Percentiles rank a stretch among this genome's conserved stretches.
These are phyloP conservation scores for Plecotus auritus DNA, from an alignment of 2,113 vertebrate genomes.

Conservation along the genomic window DNA sequence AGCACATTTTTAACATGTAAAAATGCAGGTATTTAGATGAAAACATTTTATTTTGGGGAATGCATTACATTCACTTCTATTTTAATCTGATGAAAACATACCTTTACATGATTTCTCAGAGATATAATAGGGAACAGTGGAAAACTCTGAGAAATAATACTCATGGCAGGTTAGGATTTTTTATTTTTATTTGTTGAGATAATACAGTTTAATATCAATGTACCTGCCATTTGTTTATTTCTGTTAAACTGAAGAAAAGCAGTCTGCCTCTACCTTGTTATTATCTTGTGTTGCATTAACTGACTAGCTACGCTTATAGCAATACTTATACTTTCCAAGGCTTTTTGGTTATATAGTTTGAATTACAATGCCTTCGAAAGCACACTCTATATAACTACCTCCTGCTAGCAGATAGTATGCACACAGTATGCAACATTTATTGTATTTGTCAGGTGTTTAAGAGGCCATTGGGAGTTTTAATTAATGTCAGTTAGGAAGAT, in stretches of 20 bases:
- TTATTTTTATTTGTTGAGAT: background rate
- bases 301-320: constrained; percentile 61
- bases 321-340: constrained; percentile 58
- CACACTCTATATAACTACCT: constrained; percentile 72
- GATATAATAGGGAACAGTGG: background rate
- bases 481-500: constrained; percentile 93
- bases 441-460: constrained; percentile 92
- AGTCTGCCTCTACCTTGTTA: background rate
- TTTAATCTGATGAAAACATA: constrained; percentile 52
- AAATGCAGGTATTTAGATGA: constrained; percentile 71
- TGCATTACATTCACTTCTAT: constrained; percentile 42
- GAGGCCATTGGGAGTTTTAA: constrained; percentile 91
- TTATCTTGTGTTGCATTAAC: constrained; percentile 11
- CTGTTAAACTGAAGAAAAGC: constrained; percentile 47
- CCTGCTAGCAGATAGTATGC: constrained; percentile 80
- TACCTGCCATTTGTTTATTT: constrained; percentile 61
- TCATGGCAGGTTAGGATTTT: constrained; percentile 35
- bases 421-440: constrained; percentile 89
- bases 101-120: constrained; percentile 36
- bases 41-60: constrained; percentile 60
- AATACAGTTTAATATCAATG: constrained; percentile 20
- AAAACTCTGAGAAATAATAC: constrained; percentile 32
- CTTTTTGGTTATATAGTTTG: constrained; percentile 67
- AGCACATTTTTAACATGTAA: constrained; percentile 75
- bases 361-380: constrained; percentile 75